Base-by-base conservation (phyloP, 2,113 vertebrate species). In the Eidolon helvum region DNA sequence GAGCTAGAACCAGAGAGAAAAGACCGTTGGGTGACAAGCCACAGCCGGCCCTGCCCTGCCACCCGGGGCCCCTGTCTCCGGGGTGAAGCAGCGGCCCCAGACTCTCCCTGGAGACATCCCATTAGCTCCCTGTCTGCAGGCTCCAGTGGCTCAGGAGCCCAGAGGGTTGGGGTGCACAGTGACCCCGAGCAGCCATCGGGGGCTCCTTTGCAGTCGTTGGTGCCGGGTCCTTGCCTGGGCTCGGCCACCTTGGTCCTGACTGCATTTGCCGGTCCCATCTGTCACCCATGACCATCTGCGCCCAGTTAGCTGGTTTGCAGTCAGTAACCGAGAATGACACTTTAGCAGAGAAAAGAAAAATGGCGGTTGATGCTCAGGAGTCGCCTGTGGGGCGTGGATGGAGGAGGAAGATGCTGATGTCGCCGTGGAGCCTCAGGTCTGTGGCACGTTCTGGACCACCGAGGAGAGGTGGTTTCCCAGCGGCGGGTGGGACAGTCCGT, bases 191-290 rank as follows among this genome's bases (percentile, higher is more conserved):
- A 0, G 14, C 74, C 85, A 3, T 7, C 33, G 2, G 9, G 38
- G 40, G 18, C 77, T 38, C n/a, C 77, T 8, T 22, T 57, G 10
- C 68, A 8, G 68, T 28, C 8, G 28, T 28, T 1, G 1, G 50
- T 0, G 21, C 53, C 0, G 33, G 18, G 33, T 24, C 33, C 65
- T 26, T 0, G 15, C 3, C n/a, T 2, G 2, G 33, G 7, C 22
- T 19, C 7, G 26, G 30, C 74, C 61, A 5, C 16, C 0, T 0
- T 2, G 12, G 35, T 26, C 24, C 48, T 10, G 19, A 3, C 9
- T 10, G 40, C 11, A 2, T 21, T 15, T 21, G 14, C 15, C 5
- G 30, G 48, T 14, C 63, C 43, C 28, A 0, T 3, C 38, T 78
- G n/a, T 26, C 80, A 5, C 11, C 26, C 6, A 2, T 0, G 40